Conservation (phyloP, 2,888 invertebrate species). For the Crossocerus cetratus region DNA sequence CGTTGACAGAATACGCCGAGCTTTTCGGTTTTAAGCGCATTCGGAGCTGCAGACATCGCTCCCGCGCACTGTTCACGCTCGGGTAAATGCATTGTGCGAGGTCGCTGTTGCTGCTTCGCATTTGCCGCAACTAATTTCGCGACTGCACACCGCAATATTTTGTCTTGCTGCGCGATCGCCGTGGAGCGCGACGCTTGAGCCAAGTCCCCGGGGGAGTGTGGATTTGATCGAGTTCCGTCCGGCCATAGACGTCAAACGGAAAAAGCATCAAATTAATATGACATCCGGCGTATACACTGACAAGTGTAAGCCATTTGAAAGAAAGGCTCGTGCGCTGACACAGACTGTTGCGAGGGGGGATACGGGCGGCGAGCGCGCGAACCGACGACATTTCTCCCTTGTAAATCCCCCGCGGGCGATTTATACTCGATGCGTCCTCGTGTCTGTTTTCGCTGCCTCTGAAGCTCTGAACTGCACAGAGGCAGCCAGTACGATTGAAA, state of each 20-base stretch:
- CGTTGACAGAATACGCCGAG: not conserved
- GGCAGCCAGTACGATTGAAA: too few species aligned
- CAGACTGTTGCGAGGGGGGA: too few species aligned
- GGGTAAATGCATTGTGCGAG: not conserved
- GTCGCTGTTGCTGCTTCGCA: not conserved
- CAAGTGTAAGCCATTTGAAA: not conserved
- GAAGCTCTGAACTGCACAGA: too few species aligned
- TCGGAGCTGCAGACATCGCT: not conserved
- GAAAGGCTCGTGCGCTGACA: not conserved
- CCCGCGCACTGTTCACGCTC: not conserved
- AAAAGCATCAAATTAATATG: not conserved
- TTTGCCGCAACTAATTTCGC: constrained; percentile 1
- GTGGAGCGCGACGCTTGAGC: not conserved
- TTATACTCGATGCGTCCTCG: not conserved
- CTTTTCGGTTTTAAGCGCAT: not conserved
- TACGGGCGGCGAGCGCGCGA: too few species aligned
- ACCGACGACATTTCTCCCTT: too few species aligned
- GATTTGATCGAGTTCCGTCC: not conserved
- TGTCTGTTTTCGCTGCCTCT: too few species aligned
- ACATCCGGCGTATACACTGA: not conserved
- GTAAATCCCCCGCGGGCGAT: too few species aligned
- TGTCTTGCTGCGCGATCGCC: not conserved
- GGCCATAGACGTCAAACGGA: not conserved
- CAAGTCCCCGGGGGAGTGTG: not conserved
- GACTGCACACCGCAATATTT: not conserved